Evolutionary conservation across 1,140 invertebrate genomes (phyloP).

Genomic region (Melanaphis sacchari): DNA sequence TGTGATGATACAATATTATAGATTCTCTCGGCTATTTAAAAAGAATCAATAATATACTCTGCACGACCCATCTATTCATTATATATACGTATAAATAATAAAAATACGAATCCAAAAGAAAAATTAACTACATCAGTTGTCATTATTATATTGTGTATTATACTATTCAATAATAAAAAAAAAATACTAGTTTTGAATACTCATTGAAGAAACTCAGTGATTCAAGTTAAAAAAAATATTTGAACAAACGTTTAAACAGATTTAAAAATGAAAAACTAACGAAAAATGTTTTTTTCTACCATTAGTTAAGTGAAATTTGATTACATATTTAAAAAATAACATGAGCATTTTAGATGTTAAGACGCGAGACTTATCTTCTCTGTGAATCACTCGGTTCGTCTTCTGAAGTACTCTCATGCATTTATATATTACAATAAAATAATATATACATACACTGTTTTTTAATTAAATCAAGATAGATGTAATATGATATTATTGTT

Average conservation of each 20-base stretch:
- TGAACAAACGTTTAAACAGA: neutral
- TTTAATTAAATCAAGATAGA: slow-evolving; percentile 26
- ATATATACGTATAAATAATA: neutral
- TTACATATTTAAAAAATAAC: neutral
- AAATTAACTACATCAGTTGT: neutral
- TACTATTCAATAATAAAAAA: neutral
- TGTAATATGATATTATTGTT: slow-evolving; percentile 34
- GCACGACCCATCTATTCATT: neutral
- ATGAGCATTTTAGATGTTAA: neutral
- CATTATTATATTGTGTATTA: neutral
- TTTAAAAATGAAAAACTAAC: neutral
- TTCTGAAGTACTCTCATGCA: neutral
- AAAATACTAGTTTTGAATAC: neutral
- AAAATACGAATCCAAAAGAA: neutral
- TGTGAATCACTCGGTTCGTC: neutral
- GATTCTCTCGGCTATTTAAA: neutral
- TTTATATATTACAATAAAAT: neutral
- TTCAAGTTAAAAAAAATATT: neutral
- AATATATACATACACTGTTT: neutral
- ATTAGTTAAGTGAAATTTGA: neutral
- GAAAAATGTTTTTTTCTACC: neutral
- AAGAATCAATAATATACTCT: neutral
- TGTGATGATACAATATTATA: neutral
- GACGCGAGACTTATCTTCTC: neutral
- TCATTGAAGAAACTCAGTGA: neutral